These are phyloP conservation scores for Urocolius indicus DNA, from an alignment of 2,113 vertebrate genomes.

Conservation along the genomic window DNA sequence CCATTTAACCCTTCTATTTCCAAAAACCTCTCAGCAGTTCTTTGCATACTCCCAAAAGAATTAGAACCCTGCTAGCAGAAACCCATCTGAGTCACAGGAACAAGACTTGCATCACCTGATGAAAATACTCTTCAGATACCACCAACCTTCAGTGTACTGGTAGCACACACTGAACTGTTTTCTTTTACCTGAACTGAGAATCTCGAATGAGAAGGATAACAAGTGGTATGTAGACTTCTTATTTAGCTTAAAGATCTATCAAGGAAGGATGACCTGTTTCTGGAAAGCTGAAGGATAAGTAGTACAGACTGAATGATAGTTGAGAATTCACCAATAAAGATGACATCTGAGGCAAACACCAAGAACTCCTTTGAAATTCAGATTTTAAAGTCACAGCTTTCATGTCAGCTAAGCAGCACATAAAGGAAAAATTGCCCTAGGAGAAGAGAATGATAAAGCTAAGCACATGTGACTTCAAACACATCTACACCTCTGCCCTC, in stretches of 20 bases:
- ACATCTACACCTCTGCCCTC: background rate
- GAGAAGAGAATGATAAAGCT: background rate
- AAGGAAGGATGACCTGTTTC: background rate
- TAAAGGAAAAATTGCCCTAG: background rate
- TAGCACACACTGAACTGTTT: background rate
- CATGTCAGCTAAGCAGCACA: background rate
- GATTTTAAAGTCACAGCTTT: constrained; percentile 43
- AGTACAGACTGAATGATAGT: background rate
- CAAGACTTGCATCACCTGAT: background rate
- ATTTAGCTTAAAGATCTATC: background rate
- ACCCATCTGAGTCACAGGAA: background rate
- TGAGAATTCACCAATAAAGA: constrained; percentile 31
- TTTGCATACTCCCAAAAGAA: background rate
- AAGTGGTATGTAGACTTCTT: background rate
- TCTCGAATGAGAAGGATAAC: background rate
- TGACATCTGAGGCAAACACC: background rate
- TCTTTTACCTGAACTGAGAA: background rate
- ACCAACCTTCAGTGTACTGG: background rate
- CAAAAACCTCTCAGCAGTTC: background rate
- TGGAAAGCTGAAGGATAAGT: background rate
- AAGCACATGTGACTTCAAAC: background rate
- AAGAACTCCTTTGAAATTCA: constrained; percentile 42
- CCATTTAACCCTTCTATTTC: background rate
- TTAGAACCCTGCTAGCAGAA: background rate
- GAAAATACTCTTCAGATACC: background rate